Conservation (phyloP, 2,797 vertebrate species). For the Bradypus variegatus region DNA sequence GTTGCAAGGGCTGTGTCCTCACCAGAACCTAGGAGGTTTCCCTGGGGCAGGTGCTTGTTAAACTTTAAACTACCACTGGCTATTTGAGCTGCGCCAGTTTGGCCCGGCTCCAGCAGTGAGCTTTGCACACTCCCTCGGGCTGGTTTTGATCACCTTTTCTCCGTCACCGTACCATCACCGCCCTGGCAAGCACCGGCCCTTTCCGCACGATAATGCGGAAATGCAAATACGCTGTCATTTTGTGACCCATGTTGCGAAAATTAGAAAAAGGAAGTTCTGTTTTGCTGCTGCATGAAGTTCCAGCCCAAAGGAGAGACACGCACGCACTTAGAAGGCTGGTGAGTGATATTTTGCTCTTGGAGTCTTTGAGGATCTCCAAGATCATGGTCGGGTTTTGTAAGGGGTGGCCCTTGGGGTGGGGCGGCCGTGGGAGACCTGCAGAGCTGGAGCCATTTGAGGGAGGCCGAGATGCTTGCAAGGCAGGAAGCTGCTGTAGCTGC, state of each 20-base stretch:
- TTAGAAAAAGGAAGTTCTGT: slow-evolving; percentile 59
- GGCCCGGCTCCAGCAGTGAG: neutral
- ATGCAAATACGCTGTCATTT: slow-evolving; percentile 53
- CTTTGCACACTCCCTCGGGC: neutral
- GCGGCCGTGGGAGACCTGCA: neutral
- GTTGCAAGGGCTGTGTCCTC: neutral
- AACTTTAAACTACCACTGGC: neutral
- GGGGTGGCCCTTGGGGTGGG: neutral
- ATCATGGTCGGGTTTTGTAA: no score
- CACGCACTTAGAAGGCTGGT: slow-evolving; percentile 25
- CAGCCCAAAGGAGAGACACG: neutral
- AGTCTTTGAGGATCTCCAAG: neutral
- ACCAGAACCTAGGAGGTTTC: neutral
- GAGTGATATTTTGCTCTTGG: slow-evolving; percentile 10
- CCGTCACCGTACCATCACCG: slow-evolving; percentile 33
- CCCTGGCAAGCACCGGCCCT: neutral
- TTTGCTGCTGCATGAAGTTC: slow-evolving; percentile 14
- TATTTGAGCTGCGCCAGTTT: neutral
- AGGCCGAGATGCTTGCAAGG: neutral
- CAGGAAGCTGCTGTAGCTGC: slow-evolving; percentile 1
- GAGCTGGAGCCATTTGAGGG: neutral
- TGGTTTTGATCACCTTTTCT: neutral
- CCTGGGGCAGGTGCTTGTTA: neutral
- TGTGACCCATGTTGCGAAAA: slow-evolving; percentile 48
- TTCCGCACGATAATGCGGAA: slow-evolving; percentile 48